These are phyloP conservation scores for Leptonema lineaticorne DNA, from an alignment of 1,140 invertebrate species.

Conservation along the genomic window DNA sequence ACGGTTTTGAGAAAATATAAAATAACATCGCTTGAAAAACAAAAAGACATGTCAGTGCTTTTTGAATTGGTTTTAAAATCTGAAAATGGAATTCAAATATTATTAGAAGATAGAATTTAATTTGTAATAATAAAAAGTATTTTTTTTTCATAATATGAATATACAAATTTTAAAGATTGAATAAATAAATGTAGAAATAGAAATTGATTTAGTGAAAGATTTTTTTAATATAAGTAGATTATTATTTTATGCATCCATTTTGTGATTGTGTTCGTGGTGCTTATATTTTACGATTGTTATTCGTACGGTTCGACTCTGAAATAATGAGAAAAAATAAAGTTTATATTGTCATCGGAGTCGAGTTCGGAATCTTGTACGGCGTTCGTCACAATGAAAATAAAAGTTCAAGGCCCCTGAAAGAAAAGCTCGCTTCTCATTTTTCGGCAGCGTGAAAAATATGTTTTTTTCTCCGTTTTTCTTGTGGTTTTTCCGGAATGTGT, in stretches of 20 bases:
- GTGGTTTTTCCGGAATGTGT: no score
- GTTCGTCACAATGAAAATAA: no score
- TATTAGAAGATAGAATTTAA: conserved; percentile 8
- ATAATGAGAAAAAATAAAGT: no score
- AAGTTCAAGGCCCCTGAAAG: not conserved
- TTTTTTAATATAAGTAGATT: no score
- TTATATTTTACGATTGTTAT: no score
- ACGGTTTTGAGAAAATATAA: conserved; percentile 21
- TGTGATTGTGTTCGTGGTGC: no score
- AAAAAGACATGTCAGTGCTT: not conserved
- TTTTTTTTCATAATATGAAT: not conserved
- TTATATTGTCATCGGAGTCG: no score
- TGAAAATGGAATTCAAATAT: conserved; percentile 5
- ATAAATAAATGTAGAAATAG: not conserved
- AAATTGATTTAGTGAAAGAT: no score
- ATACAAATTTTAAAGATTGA: not conserved
- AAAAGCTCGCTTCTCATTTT: not conserved
- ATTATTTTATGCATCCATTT: no score
- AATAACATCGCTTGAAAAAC: conserved; percentile 22
- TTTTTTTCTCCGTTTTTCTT: not conserved
- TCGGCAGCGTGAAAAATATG: no score
- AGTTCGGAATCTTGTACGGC: no score
- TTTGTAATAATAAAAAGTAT: not conserved
- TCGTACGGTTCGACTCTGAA: no score
- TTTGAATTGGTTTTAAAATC: conserved; percentile 20